Evolutionary conservation across 2,113 vertebrate species (phyloP), one percentile per base, ranked within the genome.

Genomic region (Trichomycterus rosablanca): DNA sequence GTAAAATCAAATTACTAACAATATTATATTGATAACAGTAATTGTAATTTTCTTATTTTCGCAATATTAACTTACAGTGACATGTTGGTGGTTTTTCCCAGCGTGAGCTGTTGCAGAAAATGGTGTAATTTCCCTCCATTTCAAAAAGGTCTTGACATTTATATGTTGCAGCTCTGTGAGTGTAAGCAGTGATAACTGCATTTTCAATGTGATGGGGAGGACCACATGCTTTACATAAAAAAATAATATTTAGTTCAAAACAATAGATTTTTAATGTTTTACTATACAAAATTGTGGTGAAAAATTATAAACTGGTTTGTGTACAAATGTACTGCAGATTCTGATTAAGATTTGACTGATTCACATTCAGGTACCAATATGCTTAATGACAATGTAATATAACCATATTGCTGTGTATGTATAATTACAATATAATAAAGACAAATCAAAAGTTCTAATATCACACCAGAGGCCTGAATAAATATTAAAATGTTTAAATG

Each of bases 141-240:
- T 40, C n/a, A 40, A 40, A 40, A 40, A n/a, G 12, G 12, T 40
- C 11, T n/a, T 14, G 11, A n/a, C 37, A 40, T 40, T n/a, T 1
- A n/a, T 35, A 8, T 11, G 1, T 14, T 75, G 76, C 39, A 42
- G 0, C 14, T 40, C 66, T 11, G 35, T 23, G 4, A 59, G 57
- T 68, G 0, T 1, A 0, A 1, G 1, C 1, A 9, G 0, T 0
- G 16, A 77, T 14, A 8, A 78, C 7, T 15, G 74, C 63, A 61
- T 82, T 74, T 1, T 50, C 5, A n/a, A 77, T 54, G 50, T 34
- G 34, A 7, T 37, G 48, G 34, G 80, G 80, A 12, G 28, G 20
- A 0, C 0, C 1, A 44, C 80, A 84, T 15, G 44, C 15, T 42
- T 7, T 32, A 48, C 16, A 34, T 5, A 26, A n/a, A 14, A 1